Percentiles rank a stretch among this genome's conserved stretches.
Conservation (phyloP, 2,888 invertebrate species). For the Caenorhabditis becei region DNA sequence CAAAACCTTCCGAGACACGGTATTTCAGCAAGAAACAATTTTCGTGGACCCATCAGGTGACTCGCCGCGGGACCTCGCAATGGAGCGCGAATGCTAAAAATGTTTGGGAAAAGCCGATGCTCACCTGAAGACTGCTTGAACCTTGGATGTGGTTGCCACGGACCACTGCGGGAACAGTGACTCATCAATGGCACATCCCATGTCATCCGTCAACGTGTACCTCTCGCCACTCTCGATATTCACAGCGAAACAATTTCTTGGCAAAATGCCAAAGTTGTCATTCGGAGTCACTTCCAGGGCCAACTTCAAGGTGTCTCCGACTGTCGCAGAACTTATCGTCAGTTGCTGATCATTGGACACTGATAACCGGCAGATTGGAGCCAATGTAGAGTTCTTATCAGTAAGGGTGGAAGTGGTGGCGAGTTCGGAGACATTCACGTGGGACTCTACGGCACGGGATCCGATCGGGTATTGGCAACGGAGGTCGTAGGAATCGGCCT, state of each 20-base stretch:
- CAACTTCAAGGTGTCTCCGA: slow-evolving; percentile 68
- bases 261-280: slow-evolving; percentile 75
- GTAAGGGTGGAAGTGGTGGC: slow-evolving; percentile 72
- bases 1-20: too few relatives aligned
- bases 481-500: slow-evolving; percentile 94
- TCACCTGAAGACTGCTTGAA: slow-evolving; percentile 68
- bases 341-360: slow-evolving; percentile 75
- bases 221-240: slow-evolving; percentile 81
- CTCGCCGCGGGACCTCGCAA: too few relatives aligned
- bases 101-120: not conserved
- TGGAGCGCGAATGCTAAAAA: too few relatives aligned
- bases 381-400: slow-evolving; percentile 54
- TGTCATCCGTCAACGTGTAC: slow-evolving; percentile 79
- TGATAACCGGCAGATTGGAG: slow-evolving; percentile 69
- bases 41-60: too few relatives aligned
- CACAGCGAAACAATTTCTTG: slow-evolving; percentile 80
- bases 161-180: slow-evolving; percentile 81
- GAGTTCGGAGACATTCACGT: slow-evolving; percentile 84
- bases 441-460: slow-evolving; percentile 60
- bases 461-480: slow-evolving; percentile 64
- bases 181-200: slow-evolving; percentile 81
- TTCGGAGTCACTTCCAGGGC: slow-evolving; percentile 71
- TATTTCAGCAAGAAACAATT: too few relatives aligned
- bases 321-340: slow-evolving; percentile 69
- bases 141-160: slow-evolving; percentile 61